Conservation (phyloP, 2,113 vertebrate genomes). For the Parus major region DNA sequence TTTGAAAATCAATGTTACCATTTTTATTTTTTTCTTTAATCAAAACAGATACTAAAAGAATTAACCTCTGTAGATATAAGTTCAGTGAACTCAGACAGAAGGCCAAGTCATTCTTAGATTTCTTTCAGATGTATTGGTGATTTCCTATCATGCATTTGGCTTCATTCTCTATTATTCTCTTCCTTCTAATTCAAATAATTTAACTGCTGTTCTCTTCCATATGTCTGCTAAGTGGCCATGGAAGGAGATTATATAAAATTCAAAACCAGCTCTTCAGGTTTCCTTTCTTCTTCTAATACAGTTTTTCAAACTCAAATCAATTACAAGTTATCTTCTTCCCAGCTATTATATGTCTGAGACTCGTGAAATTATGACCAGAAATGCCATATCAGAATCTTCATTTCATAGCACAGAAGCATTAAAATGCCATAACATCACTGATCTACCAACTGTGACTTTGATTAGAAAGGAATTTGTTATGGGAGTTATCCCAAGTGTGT, state of each 20-base stretch:
- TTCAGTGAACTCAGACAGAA: not conserved
- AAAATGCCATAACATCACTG: not conserved
- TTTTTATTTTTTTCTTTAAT: not conserved
- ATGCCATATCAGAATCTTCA: not conserved
- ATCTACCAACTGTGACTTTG: not conserved
- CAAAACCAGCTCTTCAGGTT: not conserved
- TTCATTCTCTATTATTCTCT: not conserved
- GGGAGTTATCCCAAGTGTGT: not conserved
- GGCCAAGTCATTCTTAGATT: not conserved
- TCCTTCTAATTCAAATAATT: not conserved
- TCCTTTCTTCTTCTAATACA: not conserved
- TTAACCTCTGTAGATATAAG: not conserved
- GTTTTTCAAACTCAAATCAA: not conserved
- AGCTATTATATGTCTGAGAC: not conserved
- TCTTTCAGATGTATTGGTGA: not conserved
- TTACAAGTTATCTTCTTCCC: not conserved
- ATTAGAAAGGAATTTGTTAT: not conserved
- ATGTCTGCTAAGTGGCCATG: not conserved
- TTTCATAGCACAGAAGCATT: not conserved
- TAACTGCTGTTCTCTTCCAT: not conserved
- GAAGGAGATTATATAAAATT: not conserved
- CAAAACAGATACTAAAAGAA: not conserved
- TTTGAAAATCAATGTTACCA: not conserved
- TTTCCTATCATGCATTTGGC: not conserved
- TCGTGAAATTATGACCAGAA: not conserved